These are phyloP conservation scores for Papilio helenus DNA, from an alignment of 1,140 invertebrate genomes.

Conservation along the genomic window DNA sequence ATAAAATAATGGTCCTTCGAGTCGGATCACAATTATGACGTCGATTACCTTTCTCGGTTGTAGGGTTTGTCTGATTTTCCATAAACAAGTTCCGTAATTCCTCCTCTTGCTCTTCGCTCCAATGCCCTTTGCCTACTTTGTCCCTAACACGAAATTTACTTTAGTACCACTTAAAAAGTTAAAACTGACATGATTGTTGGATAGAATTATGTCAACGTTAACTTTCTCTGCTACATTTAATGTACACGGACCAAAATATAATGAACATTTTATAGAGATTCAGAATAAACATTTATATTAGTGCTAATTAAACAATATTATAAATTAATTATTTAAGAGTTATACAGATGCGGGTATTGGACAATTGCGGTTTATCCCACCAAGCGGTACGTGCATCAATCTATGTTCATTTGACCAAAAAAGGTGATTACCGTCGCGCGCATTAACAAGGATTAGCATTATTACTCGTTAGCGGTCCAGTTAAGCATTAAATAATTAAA, in stretches of 20 bases:
- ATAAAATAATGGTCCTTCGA: conserved; percentile 23
- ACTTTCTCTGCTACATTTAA: no score
- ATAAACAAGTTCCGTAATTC: conserved; percentile 92
- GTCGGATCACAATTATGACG: background rate
- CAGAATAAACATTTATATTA: no score
- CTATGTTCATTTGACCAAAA: conserved; percentile 35
- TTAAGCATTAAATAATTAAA: conserved; percentile 57
- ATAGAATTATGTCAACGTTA: no score
- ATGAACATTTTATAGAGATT: no score
- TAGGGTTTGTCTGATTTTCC: conserved; percentile 90
- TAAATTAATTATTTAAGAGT: background rate
- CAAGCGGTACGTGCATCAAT: background rate
- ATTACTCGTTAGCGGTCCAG: conserved; percentile 43
- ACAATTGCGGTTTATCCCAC: background rate
- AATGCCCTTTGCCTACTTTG: conserved; percentile 81
- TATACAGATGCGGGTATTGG: background rate
- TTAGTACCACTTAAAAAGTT: background rate
- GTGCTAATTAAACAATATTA: background rate
- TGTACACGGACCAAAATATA: no score
- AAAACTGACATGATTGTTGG: no score
- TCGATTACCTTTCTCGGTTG: conserved; percentile 83
- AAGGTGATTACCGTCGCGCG: conserved; percentile 12
- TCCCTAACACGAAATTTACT: conserved; percentile 51
- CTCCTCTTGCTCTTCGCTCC: conserved; percentile 94
- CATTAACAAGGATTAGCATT: conserved; percentile 48